Conservation (phyloP, 2,888 invertebrate species). For the Diarsia dahlii region DNA sequence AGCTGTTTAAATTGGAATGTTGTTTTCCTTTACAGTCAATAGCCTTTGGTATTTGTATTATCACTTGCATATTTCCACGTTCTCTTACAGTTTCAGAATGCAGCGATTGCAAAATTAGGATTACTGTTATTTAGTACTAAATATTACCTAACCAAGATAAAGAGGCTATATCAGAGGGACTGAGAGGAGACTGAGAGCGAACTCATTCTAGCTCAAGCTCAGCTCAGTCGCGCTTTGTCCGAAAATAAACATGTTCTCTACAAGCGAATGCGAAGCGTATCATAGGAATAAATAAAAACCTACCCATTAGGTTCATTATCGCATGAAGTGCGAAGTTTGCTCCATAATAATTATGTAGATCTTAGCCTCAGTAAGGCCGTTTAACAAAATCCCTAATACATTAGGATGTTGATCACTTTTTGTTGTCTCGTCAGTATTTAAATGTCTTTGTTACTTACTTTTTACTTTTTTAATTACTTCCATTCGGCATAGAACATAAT, state of each 20-base stretch:
- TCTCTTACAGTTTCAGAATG: neutral
- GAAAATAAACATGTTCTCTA: too few species aligned
- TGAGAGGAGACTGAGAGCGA: neutral
- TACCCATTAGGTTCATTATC: too few species aligned
- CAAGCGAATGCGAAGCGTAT: too few species aligned
- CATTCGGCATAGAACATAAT: constrained; percentile 29
- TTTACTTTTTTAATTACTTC: too few species aligned
- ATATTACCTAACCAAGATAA: neutral
- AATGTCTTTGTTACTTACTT: neutral
- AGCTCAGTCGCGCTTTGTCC: neutral
- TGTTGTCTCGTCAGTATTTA: neutral
- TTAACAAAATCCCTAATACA: neutral
- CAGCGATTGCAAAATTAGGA: neutral
- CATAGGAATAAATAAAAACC: too few species aligned
- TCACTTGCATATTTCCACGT: constrained; percentile 13
- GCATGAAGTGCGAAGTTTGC: too few species aligned
- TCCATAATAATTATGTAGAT: too few species aligned
- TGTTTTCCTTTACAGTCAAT: neutral
- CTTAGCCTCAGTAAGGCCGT: neutral
- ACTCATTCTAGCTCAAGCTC: neutral
- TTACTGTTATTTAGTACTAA: neutral
- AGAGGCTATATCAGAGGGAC: neutral
- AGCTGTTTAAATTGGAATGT: constrained; percentile 14
- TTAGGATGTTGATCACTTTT: neutral
- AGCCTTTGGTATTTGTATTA: constrained; percentile 4